Percentiles rank a stretch among this genome's conserved stretches.
These are phyloP conservation scores for Macquaria ambigua DNA, from an alignment of 2,113 vertebrate genomes.

Conservation along the genomic window DNA sequence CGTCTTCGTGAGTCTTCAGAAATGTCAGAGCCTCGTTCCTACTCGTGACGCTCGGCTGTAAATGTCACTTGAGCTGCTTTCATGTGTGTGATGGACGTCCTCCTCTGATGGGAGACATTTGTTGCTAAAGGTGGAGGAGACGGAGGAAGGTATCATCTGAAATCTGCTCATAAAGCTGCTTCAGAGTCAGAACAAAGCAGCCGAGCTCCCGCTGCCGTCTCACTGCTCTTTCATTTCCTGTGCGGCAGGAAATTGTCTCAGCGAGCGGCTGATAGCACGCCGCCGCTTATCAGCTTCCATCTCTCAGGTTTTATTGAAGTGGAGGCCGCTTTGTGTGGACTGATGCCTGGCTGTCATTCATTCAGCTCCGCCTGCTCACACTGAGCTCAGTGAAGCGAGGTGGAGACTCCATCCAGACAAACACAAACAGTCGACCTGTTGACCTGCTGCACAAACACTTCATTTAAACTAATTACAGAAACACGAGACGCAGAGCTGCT, in stretches of 20 bases:
- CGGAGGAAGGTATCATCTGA: constrained; percentile 72
- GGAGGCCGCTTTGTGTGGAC: constrained; percentile 26
- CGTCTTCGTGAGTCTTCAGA: constrained; percentile 5
- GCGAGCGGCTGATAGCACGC: constrained; percentile 77
- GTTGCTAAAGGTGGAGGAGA: constrained; percentile 27
- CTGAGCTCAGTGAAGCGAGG: neutral
- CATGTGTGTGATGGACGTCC: constrained; percentile 55
- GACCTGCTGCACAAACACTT: neutral
- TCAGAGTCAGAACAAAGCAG: constrained; percentile 74
- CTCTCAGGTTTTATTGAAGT: constrained; percentile 48
- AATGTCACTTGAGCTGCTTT: constrained; percentile 66
- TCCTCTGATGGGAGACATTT: constrained; percentile 63
- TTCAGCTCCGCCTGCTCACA: neutral
- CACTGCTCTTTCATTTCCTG: constrained; percentile 95
- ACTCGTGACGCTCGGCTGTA: neutral
- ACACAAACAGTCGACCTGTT: neutral
- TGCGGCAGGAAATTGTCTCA: constrained; percentile 91
- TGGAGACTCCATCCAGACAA: too few relatives aligned
- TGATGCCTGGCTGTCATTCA: constrained; percentile 42
- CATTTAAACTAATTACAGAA: too few relatives aligned
- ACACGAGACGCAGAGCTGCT: too few relatives aligned
- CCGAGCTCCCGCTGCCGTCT: constrained; percentile 49
- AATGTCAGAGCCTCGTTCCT: constrained; percentile 46
- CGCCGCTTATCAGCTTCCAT: constrained; percentile 74
- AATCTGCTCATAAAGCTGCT: constrained; percentile 80